Conservation (phyloP, 2,888 invertebrate species). For the Lamproptera curius region DNA sequence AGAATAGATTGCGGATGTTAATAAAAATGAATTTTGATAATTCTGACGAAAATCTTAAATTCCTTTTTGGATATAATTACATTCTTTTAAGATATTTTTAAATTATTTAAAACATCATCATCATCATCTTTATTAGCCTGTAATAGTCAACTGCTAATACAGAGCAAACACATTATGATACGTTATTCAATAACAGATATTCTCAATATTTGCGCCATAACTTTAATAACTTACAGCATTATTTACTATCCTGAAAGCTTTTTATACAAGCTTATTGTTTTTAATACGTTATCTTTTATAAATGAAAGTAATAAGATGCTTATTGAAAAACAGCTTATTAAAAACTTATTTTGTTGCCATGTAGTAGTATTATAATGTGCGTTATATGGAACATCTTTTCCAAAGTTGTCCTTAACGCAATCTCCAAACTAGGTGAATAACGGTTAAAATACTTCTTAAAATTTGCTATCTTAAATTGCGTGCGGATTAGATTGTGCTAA, state of each 20-base stretch:
- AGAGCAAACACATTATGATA: conserved; percentile 47
- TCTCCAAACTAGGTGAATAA: too few relatives aligned
- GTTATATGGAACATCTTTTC: too few relatives aligned
- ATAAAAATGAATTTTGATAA: too few relatives aligned
- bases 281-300: not conserved
- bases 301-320: too few relatives aligned
- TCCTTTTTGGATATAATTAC: conserved; percentile 63
- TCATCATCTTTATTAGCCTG: too few relatives aligned
- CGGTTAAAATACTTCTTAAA: not conserved
- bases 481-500: not conserved
- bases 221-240: conserved; percentile 24
- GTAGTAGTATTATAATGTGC: too few relatives aligned
- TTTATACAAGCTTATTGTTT: not conserved
- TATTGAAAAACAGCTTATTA: too few relatives aligned
- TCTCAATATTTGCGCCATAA: conserved; percentile 51
- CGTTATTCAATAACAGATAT: conserved; percentile 47
- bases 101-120: too few relatives aligned
- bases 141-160: conserved; percentile 66
- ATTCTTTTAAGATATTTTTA: conserved; percentile 49
- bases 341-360: too few relatives aligned
- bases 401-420: too few relatives aligned
- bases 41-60: too few relatives aligned
- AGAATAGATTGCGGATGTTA: too few relatives aligned
- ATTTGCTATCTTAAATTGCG: not conserved
- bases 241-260: not conserved